A percentile compares a stretch with the other conserved stretches of the same genome.
phyloP scores from a whole-genome alignment of 2,888 invertebrate genomes.

The Capitulum mitella region DNA sequence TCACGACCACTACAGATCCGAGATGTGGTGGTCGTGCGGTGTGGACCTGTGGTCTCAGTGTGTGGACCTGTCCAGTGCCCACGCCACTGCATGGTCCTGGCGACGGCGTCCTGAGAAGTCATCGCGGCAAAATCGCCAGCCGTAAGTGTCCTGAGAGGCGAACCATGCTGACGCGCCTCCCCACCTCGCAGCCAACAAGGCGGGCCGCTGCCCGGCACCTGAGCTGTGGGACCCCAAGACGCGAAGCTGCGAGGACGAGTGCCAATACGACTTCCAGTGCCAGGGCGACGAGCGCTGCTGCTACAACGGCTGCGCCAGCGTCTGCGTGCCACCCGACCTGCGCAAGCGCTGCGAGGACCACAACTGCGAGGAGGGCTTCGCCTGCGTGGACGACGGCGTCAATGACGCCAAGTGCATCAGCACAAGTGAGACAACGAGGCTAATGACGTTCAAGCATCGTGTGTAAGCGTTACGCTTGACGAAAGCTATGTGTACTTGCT shows the following conservation, averaged over 20 bases:
- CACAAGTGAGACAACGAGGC: too few species aligned
- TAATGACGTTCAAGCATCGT: too few species aligned
- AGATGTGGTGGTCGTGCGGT: too few species aligned
- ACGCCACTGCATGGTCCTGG: too few species aligned
- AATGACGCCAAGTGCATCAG: not conserved
- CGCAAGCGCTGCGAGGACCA: conserved; percentile 20
- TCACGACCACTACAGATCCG: too few species aligned
- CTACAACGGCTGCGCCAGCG: not conserved
- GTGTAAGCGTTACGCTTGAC: too few species aligned
- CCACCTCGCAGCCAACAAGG: not conserved
- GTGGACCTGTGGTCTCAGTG: too few species aligned
- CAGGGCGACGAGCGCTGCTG: not conserved
- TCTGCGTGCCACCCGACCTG: conserved; percentile 6
- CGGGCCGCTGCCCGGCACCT: not conserved
- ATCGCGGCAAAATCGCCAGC: too few species aligned
- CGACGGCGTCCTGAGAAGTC: too few species aligned
- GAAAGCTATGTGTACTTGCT: too few species aligned
- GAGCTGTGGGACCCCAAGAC: not conserved
- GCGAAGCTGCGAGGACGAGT: not conserved
- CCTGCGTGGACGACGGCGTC: conserved; percentile 10
- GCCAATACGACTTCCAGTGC: conserved; percentile 5
- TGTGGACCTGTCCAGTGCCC: too few species aligned
- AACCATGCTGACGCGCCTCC: not conserved
- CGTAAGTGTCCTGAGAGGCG: too few species aligned
- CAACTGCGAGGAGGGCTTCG: not conserved